Evolutionary conservation across 1,140 invertebrate species (phyloP), one percentile per base, ranked within the genome.

Genomic region (Drosophila nikananu): DNA sequence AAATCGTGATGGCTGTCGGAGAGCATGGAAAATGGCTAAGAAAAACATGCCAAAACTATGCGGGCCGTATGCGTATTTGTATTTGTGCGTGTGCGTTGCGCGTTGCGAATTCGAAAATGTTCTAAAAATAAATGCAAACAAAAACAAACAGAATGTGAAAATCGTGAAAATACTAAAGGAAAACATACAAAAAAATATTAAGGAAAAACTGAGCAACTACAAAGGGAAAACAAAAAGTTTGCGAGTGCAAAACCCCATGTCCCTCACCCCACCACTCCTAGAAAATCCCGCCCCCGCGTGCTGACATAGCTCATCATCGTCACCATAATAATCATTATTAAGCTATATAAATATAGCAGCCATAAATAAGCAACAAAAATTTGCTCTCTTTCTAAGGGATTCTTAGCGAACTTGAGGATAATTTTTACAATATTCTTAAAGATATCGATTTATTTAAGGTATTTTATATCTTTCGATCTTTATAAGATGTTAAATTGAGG

Each of bases 51-150:
- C 67, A 77, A 83, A 87, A 80, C 84, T 87, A 89, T 87, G 75
- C 79, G 82, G 61, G 70, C 74, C 66, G 52, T 39, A 37, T 42
- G 68, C 66, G 52, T 39, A 37, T 42, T 51, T 51, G 52, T 59
- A 51, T 63, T 23, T 74, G 44, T 65, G 70, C 73, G 61, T 79
- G 63, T 73, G 84, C 86, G 84, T 87, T 55, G 54, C 0, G 54
- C 54, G 54, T 57, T 89, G 86, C 84, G 81, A 89, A 89, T 89
- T 71, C 75, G 74, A 89, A 89, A 89, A 87, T 89, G 70, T 78
- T 89, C 84, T 89, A 89, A 78, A 89, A 89, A 89, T 89, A 89
- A 81, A 78, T 72, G 81, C 84, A 81, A 89, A 83, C 81, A 83
- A 83, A 83, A 83, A 83, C 70, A 82, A 81, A 76, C 54, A 80